Percentiles rank a stretch among this genome's conserved stretches.
Conservation (phyloP, 2,113 vertebrate species). For the Pelmatolapia mariae region DNA sequence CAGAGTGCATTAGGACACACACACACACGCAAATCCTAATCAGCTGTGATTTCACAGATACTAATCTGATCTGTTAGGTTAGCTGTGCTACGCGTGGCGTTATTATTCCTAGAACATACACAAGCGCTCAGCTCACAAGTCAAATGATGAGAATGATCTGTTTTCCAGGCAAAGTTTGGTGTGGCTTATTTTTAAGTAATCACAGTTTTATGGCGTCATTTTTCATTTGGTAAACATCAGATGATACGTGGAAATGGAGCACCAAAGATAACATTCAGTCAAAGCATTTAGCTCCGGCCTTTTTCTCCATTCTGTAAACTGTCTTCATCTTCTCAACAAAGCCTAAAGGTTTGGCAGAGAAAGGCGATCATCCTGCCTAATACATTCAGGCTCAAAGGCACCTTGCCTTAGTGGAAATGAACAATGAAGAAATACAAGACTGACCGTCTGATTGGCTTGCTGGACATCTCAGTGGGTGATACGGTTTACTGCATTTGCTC, state of each 20-base stretch:
- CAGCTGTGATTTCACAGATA: conserved; percentile 51
- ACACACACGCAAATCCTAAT: conserved; percentile 22
- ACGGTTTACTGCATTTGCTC: background rate
- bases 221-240: background rate
- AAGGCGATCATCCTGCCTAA: conserved; percentile 19
- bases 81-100: background rate
- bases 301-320: conserved; percentile 1
- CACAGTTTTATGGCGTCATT: background rate
- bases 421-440: background rate
- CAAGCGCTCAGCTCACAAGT: background rate
- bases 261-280: background rate
- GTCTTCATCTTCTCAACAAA: conserved; percentile 17
- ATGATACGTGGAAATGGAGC: background rate
- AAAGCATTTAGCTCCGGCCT: background rate
- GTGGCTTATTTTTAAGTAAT: background rate
- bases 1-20: conserved; percentile 41
- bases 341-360: conserved; percentile 15
- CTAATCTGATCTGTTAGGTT: conserved; percentile 47
- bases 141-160: background rate
- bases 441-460: background rate
- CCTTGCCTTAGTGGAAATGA: conserved; percentile 8
- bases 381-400: conserved; percentile 35
- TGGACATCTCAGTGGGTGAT: background rate
- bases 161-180: background rate
- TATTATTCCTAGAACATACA: conserved; percentile 33